Base-by-base conservation (phyloP, 1,140 invertebrate species). In the Microplitis demolitor region DNA sequence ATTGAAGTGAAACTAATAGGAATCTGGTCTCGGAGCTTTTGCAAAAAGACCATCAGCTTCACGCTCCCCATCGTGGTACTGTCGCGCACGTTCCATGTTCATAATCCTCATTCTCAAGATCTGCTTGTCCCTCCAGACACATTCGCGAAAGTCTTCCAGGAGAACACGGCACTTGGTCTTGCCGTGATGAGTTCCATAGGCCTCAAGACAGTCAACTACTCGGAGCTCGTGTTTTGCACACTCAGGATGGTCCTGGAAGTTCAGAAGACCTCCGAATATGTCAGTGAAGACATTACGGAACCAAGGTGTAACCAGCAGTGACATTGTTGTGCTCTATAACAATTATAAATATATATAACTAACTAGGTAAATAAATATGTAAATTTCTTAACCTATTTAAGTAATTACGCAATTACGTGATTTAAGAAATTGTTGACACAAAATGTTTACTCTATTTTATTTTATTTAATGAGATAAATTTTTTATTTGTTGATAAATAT, bases 131-230 rank as follows among this genome's bases (percentile, higher is more conserved):
- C 84, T 82, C 2, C 82, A 84, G 4, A 89, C 78, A 77, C 93
- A 95, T 84, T 94, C 93, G 72, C 87, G 81, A 68, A 91, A 91
- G 81, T 94, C 92, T 0, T 87, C 85, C 16, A 93, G 87, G 3
- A 91, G 82, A 66, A 88, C 78, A 4, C 83, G 66, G 78, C 93
- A 94, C 75, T 91, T 89, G 9, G 79, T 74, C 60, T 85, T 75
- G 0, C 89, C 90, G 45, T 85, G 84, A 11, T 90, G 88, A 9
- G 90, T 73, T 4, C 93, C 93, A 77, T 94, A 94, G 1, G 92
- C 93, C 80, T 94, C 92, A 6, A 93, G 75, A 80, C 93, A 94
- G 69, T 94, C 90, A 80, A 93, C 90, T 66, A 90, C 88, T 14
- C 88, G 85, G 80, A 92, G 84, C 83, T 94, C 93, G 72, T 92